A percentile compares a stretch with the other conserved stretches of the same genome.
phyloP scores from a whole-genome alignment of 2,888 invertebrate species.

The Drosophila fulvimacula region DNA sequence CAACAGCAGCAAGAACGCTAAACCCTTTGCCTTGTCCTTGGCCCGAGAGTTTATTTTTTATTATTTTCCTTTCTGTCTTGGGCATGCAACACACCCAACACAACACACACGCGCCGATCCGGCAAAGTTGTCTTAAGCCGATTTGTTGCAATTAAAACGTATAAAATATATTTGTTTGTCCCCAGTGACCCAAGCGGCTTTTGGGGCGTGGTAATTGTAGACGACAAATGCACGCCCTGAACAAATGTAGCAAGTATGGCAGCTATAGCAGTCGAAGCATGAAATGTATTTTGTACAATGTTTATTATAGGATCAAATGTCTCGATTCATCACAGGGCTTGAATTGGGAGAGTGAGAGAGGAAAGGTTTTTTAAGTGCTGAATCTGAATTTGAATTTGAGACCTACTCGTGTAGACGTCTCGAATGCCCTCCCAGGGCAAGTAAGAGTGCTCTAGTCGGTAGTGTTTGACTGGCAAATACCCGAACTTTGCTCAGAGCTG shows the following conservation, averaged over 20 bases:
- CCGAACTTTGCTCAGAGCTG: background rate
- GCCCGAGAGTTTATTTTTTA: constrained; percentile 1
- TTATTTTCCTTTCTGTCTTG: background rate
- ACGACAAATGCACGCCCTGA: constrained; percentile 11
- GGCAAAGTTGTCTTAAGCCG: constrained; percentile 45
- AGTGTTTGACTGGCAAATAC: background rate
- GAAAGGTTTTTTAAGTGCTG: background rate
- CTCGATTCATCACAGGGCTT: background rate
- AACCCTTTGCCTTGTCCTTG: constrained; percentile 46
- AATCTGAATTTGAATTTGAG: background rate
- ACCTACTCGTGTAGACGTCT: background rate
- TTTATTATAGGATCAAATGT: constrained; percentile 10
- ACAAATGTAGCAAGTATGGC: background rate
- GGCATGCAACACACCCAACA: constrained; percentile 23
- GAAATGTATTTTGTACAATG: background rate
- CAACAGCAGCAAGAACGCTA: constrained; percentile 16
- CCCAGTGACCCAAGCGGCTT: constrained; percentile 32
- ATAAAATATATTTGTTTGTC: constrained; percentile 61
- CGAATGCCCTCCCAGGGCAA: background rate
- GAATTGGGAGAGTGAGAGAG: background rate
- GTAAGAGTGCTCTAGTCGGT: background rate
- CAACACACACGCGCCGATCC: background rate
- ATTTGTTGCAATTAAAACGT: constrained; percentile 61
- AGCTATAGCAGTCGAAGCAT: background rate
- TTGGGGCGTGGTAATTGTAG: constrained; percentile 38